phyloP scores from a whole-genome alignment of 1,140 invertebrate genomes.

The Hypsibius dujardini region DNA sequence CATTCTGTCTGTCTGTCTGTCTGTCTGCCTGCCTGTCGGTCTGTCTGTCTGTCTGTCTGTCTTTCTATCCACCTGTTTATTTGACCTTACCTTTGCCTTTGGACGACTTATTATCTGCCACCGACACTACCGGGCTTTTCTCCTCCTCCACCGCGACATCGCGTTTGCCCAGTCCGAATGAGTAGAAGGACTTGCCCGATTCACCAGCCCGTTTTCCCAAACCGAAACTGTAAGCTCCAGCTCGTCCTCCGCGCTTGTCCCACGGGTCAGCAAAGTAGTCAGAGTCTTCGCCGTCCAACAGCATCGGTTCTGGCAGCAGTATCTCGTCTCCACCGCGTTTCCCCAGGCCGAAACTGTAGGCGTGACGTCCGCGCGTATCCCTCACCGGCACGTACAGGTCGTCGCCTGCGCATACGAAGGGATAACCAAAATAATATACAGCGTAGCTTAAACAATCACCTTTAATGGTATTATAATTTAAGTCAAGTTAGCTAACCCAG shows the following conservation, averaged over 20 bases:
- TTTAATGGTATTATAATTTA: too few species aligned
- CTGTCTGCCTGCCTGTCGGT: too few species aligned
- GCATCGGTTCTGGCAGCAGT: neutral
- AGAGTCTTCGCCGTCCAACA: neutral
- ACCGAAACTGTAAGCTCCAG: slow-evolving; percentile 9
- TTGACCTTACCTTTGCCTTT: too few species aligned
- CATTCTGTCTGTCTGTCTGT: too few species aligned
- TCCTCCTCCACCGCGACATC: neutral
- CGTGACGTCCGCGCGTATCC: neutral
- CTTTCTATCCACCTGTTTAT: too few species aligned
- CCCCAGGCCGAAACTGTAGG: neutral
- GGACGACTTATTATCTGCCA: neutral
- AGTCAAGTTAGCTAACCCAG: too few species aligned
- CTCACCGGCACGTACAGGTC: too few species aligned
- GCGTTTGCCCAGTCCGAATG: slow-evolving; percentile 14
- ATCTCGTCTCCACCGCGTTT: neutral
- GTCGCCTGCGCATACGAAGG: too few species aligned
- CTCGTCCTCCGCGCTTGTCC: slow-evolving; percentile 1
- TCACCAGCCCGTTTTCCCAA: slow-evolving; percentile 2
- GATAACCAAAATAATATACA: too few species aligned
- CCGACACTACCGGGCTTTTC: neutral
- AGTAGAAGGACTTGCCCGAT: neutral
- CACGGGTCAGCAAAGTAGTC: neutral
- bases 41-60: too few species aligned
- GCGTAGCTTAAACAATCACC: too few species aligned